A percentile compares a stretch with the other conserved stretches of the same genome.
Conservation (phyloP, 2,797 vertebrate genomes). For the Coracias cyanogaster region DNA sequence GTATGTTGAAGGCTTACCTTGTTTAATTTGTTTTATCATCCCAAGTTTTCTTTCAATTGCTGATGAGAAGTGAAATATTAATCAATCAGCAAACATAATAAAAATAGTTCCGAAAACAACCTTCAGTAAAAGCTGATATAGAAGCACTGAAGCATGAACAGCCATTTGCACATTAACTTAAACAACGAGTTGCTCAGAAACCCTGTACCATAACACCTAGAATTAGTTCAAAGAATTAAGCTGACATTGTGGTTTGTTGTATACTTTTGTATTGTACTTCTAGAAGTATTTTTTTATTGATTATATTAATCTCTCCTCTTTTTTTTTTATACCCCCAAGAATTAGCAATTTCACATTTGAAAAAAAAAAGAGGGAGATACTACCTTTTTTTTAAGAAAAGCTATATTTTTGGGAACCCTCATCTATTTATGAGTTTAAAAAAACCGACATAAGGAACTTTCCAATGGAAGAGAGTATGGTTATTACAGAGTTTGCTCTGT, state of each 20-base stretch:
- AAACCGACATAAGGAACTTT: background rate
- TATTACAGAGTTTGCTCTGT: background rate
- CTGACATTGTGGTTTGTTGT: background rate
- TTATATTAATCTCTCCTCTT: background rate
- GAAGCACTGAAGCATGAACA: conserved; percentile 34
- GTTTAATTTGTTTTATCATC: conserved; percentile 33
- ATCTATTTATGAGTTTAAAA: background rate
- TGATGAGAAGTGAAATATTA: conserved; percentile 71
- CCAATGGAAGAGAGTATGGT: background rate
- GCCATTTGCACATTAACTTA: conserved; percentile 50
- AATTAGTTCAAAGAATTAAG: background rate
- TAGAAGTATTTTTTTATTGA: background rate
- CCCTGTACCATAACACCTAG: background rate
- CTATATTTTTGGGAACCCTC: fast-evolving
- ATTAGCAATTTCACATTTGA: background rate
- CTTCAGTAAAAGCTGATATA: conserved; percentile 44
- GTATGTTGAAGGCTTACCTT: background rate
- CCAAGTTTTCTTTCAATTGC: conserved; percentile 42
- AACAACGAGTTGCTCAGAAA: conserved; percentile 53
- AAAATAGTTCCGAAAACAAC: conserved; percentile 47
- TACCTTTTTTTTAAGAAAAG: background rate
- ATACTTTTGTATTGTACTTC: background rate
- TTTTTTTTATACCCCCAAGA: background rate
- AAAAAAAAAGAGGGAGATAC: background rate
- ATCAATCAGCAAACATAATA: conserved; percentile 66